A percentile compares a stretch with the other conserved stretches of the same genome.
phyloP scores from a whole-genome alignment of 1,140 invertebrate species.

The Drosophila ogumai region DNA sequence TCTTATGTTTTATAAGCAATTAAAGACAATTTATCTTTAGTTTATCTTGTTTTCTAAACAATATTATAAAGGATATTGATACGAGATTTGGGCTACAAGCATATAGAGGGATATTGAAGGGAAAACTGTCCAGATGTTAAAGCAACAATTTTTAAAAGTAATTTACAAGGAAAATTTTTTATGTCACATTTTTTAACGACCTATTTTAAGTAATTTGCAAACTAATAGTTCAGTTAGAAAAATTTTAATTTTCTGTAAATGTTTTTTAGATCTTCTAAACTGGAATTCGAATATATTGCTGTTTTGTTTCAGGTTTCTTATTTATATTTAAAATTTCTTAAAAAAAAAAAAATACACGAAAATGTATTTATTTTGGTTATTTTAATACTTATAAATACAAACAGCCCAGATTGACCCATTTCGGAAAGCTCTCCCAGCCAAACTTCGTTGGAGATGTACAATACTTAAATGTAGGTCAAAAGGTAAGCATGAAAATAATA shows the following conservation, averaged over 20 bases:
- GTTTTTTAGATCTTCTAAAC: no score
- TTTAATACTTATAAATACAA: neutral
- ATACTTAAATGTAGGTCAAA: neutral
- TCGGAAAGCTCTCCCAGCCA: neutral
- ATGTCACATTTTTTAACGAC: no score
- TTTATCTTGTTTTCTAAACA: neutral
- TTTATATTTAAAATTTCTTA: no score
- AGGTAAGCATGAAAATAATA: neutral
- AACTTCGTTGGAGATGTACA: neutral
- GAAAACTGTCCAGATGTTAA: no score
- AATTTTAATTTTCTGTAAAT: no score
- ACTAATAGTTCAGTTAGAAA: no score
- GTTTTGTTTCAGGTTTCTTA: no score
- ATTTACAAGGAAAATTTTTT: no score
- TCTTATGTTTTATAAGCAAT: neutral
- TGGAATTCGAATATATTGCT: no score
- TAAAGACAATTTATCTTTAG: neutral
- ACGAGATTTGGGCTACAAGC: neutral
- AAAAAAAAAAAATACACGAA: no score
- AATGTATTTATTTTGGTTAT: neutral
- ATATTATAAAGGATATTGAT: neutral
- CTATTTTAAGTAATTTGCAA: no score
- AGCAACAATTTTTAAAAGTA: no score
- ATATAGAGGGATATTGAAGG: neutral
- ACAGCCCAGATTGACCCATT: neutral